Conservation (phyloP, 2,888 invertebrate species). For the Ceramica pisi region DNA sequence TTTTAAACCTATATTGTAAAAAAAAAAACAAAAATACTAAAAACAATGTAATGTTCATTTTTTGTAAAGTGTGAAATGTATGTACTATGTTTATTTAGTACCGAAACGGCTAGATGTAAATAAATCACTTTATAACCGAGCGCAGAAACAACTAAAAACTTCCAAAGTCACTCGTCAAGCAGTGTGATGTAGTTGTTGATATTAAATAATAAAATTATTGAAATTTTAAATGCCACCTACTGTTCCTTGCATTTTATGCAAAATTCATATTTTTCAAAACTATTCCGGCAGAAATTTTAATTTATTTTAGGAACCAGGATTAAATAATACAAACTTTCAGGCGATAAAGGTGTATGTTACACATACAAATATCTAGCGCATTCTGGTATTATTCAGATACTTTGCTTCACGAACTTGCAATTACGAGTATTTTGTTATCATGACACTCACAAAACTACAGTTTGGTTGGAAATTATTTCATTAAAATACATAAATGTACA, state of each 20-base stretch:
- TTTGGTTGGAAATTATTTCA: slow-evolving; percentile 12
- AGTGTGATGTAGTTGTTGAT: background rate
- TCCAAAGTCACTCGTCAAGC: background rate
- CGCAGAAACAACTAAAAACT: too few species aligned
- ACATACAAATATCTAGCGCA: background rate
- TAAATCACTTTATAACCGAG: too few species aligned
- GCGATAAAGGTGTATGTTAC: background rate
- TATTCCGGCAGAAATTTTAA: too few species aligned
- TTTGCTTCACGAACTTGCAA: slow-evolving; percentile 9
- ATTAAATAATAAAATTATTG: too few species aligned
- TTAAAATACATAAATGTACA: background rate
- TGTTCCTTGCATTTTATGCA: too few species aligned
- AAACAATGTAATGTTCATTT: too few species aligned
- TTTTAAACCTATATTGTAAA: background rate
- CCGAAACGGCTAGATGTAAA: too few species aligned
- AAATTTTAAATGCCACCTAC: too few species aligned
- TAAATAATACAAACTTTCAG: background rate
- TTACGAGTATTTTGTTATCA: background rate
- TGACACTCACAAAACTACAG: background rate
- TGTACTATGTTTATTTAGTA: too few species aligned
- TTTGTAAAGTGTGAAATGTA: too few species aligned
- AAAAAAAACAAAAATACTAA: background rate
- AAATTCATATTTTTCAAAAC: too few species aligned
- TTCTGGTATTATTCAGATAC: background rate
- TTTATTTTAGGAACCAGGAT: background rate